Evolutionary conservation across 1,140 invertebrate genomes (phyloP), one percentile per base, ranked within the genome.

Genomic region (Rhynchophorus ferrugineus): DNA sequence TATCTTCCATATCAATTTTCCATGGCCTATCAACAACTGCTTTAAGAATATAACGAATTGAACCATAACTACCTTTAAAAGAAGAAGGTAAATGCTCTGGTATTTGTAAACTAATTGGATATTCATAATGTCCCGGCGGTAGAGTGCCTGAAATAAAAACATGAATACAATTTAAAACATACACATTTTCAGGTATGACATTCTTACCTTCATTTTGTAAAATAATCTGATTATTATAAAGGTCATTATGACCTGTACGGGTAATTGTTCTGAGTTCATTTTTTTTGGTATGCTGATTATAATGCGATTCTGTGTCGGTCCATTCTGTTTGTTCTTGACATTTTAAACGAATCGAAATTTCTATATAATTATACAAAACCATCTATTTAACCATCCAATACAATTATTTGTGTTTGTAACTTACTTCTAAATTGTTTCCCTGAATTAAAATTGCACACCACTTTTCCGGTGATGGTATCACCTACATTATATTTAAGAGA

Each of bases 251-350:
- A n/a, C 24, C 24, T 29, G 24, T 29, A 29, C 11, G 11, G 11
- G 5, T 29, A 29, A 29, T 11, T 6, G 5, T 6, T 29, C 24
- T 29, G 5, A 11, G 5, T 29, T 29, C 44, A 20, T 24, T n/a
- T 37, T 22, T 18, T 22, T 51, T 35, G 19, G 43, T 41, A 24
- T 8, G 16, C 2, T 24, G 24, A 35, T 51, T 41, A 18, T 6
- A 43, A 37, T 51, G 44, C n/a, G 13, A n/a, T 20, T 51, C 49
- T n/a, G 22, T 43, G n/a, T 42, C 49, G 21, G 16, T 44, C 49
- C 49, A 51, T n/a, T 35, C 16, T 21, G 41, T 51, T 18, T 51
- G 49, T 35, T 51, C 49, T 13, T 37, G 35, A 44, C 49, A 44
- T 44, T 21, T 51, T 13, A 51, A 3, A 2, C 37, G 18, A 21